A percentile compares a stretch with the other conserved stretches of the same genome.
Conservation (phyloP, 2,888 invertebrate species). For the Ennomos fuscantarius region DNA sequence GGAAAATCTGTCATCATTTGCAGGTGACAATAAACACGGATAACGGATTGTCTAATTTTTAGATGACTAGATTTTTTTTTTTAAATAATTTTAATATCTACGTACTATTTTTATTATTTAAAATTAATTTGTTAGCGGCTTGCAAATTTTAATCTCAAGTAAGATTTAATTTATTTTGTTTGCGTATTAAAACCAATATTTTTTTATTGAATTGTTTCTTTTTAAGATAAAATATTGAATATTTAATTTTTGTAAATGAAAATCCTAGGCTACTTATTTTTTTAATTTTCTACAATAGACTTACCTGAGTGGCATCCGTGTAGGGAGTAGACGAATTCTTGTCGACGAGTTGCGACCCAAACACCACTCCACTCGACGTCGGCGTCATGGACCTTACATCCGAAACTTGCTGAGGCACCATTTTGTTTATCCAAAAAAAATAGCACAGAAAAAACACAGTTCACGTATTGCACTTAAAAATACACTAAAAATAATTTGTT, state of each 20-base stretch:
- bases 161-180: too few species aligned
- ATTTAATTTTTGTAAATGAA: slow-evolving; percentile 27
- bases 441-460: slow-evolving; percentile 73
- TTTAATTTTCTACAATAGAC: slow-evolving; percentile 53
- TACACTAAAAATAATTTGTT: slow-evolving; percentile 57
- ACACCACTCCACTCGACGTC: slow-evolving; percentile 88
- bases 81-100: too few species aligned
- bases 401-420: slow-evolving; percentile 91
- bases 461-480: slow-evolving; percentile 78
- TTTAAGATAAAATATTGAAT: slow-evolving; percentile 17
- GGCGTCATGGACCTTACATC: slow-evolving; percentile 85
- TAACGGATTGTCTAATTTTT: too few species aligned
- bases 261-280: slow-evolving; percentile 3
- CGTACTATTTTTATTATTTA: too few species aligned
- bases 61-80: too few species aligned
- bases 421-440: slow-evolving; percentile 76
- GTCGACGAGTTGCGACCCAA: slow-evolving; percentile 96
- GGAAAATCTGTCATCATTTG: too few species aligned
- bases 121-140: too few species aligned
- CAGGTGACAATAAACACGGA: too few species aligned
- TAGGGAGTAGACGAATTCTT: slow-evolving; percentile 97
- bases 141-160: too few species aligned
- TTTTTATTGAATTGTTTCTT: neutral
- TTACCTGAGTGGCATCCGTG: slow-evolving; percentile 98
- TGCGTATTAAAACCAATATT: too few species aligned